Percentiles rank a stretch among this genome's conserved stretches.
Conservation (phyloP, 1,140 invertebrate genomes). For the Tribolium madens region DNA sequence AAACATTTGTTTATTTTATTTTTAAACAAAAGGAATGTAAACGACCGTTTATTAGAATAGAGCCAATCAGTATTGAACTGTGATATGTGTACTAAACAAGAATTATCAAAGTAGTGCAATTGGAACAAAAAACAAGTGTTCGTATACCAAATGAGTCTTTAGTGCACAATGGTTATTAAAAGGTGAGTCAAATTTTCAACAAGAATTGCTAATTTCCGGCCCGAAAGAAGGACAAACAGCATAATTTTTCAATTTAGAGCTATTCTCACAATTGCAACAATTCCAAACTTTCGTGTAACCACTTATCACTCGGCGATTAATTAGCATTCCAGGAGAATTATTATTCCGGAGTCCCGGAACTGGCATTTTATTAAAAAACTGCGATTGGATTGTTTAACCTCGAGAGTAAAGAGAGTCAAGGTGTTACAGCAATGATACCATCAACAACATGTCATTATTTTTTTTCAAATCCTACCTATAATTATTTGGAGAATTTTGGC, state of each 20-base stretch:
- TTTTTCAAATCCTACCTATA: neutral
- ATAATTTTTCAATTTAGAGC: neutral
- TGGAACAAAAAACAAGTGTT: neutral
- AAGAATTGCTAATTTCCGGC: neutral
- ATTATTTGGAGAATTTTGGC: neutral
- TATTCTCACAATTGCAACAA: neutral
- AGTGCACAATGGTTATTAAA: neutral
- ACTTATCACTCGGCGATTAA: too few species aligned
- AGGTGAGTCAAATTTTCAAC: neutral
- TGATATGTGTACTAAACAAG: constrained; percentile 7
- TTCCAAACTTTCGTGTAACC: too few species aligned
- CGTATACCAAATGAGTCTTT: neutral
- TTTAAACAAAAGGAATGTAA: constrained; percentile 15
- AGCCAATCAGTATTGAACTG: constrained; percentile 33
- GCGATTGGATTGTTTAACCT: neutral
- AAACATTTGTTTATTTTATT: neutral
- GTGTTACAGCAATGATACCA: neutral
- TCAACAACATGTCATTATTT: neutral
- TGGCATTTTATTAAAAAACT: neutral
- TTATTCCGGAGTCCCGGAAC: neutral
- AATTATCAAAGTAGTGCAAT: neutral
- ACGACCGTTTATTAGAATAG: neutral
- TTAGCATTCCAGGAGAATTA: too few species aligned
- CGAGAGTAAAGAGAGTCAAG: neutral
- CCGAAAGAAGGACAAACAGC: neutral